Evolutionary conservation across 2,888 invertebrate genomes (phyloP), one percentile per base, ranked within the genome.

Genomic region (Crepidodera aurea): DNA sequence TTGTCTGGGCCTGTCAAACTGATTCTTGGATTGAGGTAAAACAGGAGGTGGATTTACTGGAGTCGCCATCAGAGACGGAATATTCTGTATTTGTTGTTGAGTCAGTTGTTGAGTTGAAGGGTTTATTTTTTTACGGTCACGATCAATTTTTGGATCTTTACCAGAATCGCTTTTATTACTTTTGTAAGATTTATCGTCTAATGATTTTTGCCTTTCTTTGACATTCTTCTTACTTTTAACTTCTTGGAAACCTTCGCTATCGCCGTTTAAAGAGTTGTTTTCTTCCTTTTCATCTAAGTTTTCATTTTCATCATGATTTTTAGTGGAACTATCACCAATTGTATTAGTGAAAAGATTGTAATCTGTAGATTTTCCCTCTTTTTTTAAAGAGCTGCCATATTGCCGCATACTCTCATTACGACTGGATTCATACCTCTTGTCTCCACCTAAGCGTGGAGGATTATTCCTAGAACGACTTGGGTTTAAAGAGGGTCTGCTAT

Each of bases 171-270:
- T 64, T 58, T 73, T 72, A 22, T 64, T 66, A 42, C 67, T 57
- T 60, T 69, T 79, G 66, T 48, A 7, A 1, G 73, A 60, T 15
- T 79, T 77, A 72, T 82, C 75, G 73, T 81, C 78, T 1, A 71
- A 29, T 1, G 73, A 66, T 77, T 81, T 76, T 72, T 79, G 83
- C 0, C 84, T 77, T 54, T 89, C 90, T 72, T 90, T 90, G 0
- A 86, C 87, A 69, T 85, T 87, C 77, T 92, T 92, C 79, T 91
- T 91, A 57, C 90, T 92, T 61, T 91, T 87, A 5, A 93, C 94
- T 79, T 94, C 93, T 80, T 92, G 92, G 80, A 94, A 93, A 50
- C 91, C 92, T 74, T 88, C 88, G 55, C 88, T 86, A 60, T 88
- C 85, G 16, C 82, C 79, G 64, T 84, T 84, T 1, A 65, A 54